phyloP scores from a whole-genome alignment of 2,797 vertebrate genomes.

The Naso thynnoides region DNA sequence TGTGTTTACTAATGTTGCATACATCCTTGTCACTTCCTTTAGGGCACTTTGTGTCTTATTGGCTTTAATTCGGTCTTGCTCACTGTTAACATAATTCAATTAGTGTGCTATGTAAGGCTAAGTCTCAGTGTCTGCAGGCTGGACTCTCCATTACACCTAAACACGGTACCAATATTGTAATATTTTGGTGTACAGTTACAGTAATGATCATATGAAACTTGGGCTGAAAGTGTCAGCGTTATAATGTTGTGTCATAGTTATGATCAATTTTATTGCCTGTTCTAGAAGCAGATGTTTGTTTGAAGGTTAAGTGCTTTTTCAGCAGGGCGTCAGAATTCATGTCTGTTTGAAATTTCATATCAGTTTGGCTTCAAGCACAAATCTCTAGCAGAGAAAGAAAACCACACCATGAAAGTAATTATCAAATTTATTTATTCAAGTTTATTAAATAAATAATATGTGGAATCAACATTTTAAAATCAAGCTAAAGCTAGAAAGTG shows the following conservation, averaged over 20 bases:
- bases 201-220: conserved; percentile 19
- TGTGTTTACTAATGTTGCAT: no score
- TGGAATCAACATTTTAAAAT: conserved; percentile 47
- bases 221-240: not conserved
- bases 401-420: conserved; percentile 19
- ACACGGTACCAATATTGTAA: no score
- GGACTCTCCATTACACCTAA: not conserved
- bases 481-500: conserved; percentile 40
- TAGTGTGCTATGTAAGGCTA: no score
- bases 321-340: conserved; percentile 5
- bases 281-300: conserved; percentile 33
- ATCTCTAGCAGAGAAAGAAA: conserved; percentile 1
- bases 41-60: no score
- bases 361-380: not conserved
- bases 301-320: conserved; percentile 26
- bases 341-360: not conserved
- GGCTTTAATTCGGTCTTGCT: no score
- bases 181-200: conserved; percentile 3
- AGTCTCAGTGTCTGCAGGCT: no score
- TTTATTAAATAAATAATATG: conserved; percentile 59
- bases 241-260: conserved; percentile 21
- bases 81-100: no score
- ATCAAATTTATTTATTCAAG: conserved; percentile 61
- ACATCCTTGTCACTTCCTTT: no score
- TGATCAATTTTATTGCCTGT: not conserved